Conservation (phyloP, 2,888 invertebrate genomes). For the Microctonus hyperodae region DNA sequence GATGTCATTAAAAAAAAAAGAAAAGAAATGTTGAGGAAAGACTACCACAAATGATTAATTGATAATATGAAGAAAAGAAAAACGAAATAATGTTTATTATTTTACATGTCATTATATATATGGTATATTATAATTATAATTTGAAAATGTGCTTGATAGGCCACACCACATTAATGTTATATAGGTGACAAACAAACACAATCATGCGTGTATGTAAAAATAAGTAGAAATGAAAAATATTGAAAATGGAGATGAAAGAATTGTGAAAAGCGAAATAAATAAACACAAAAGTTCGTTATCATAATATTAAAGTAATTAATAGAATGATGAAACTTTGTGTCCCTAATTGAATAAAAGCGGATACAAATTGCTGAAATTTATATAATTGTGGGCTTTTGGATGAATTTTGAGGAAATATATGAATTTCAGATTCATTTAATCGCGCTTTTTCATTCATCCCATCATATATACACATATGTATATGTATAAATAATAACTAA, state of each 20-base stretch:
- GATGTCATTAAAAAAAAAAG: not conserved
- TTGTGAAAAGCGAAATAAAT: constrained; percentile 23
- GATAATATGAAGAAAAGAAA: constrained; percentile 26
- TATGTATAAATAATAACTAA: not conserved
- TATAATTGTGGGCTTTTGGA: constrained; percentile 45
- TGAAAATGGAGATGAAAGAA: constrained; percentile 18
- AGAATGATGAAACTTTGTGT: not conserved
- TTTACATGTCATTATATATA: not conserved
- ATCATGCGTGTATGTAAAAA: constrained; percentile 5
- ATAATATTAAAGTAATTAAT: not conserved
- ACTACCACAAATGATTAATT: constrained; percentile 18
- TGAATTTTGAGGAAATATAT: constrained; percentile 43
- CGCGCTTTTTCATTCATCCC: not conserved
- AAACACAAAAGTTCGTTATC: not conserved
- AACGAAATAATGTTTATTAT: constrained; percentile 8
- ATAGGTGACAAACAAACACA: constrained; percentile 1
- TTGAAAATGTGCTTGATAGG: constrained; percentile 13
- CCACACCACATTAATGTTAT: constrained; percentile 4
- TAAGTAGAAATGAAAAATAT: constrained; percentile 22
- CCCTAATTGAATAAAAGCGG: not conserved
- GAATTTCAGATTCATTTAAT: constrained; percentile 42
- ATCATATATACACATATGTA: not conserved
- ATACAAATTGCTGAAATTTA: constrained; percentile 4
- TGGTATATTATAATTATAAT: constrained; percentile 16
- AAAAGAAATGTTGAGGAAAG: constrained; percentile 26